A percentile compares a stretch with the other conserved stretches of the same genome.
phyloP scores from a whole-genome alignment of 2,888 invertebrate species.

The Cantharis nigra region DNA sequence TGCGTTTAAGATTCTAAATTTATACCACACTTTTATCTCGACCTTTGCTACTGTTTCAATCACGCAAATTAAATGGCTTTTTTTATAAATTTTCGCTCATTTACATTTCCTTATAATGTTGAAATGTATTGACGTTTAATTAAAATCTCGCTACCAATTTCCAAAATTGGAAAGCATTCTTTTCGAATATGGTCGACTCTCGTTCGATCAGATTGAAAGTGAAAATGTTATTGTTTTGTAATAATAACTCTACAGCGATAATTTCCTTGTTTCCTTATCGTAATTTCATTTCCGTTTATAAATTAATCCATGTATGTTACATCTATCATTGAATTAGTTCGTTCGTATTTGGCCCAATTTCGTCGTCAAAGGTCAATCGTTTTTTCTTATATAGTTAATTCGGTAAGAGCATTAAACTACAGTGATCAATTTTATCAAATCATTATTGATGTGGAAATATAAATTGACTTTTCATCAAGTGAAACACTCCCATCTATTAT shows the following conservation, averaged over 20 bases:
- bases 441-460: not conserved
- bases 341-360: not conserved
- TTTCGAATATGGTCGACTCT: not conserved
- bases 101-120: not conserved
- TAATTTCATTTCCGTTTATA: not conserved
- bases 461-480: not conserved
- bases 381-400: not conserved
- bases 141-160: not conserved
- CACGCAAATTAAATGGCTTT: not conserved
- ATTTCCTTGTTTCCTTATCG: not conserved
- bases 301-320: not conserved
- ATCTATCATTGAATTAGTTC: not conserved
- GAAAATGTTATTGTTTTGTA: not conserved
- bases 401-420: not conserved
- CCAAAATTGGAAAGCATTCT: not conserved
- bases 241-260: not conserved
- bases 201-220: not conserved
- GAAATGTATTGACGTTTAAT: not conserved
- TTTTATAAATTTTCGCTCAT: too few species aligned
- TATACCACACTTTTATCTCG: not conserved
- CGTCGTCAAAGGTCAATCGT: not conserved
- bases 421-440: not conserved
- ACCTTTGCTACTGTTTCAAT: not conserved
- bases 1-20: not conserved
- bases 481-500: not conserved